These are phyloP conservation scores for Formicarius rufipectus DNA, from an alignment of 2,113 vertebrate genomes.

Conservation along the genomic window DNA sequence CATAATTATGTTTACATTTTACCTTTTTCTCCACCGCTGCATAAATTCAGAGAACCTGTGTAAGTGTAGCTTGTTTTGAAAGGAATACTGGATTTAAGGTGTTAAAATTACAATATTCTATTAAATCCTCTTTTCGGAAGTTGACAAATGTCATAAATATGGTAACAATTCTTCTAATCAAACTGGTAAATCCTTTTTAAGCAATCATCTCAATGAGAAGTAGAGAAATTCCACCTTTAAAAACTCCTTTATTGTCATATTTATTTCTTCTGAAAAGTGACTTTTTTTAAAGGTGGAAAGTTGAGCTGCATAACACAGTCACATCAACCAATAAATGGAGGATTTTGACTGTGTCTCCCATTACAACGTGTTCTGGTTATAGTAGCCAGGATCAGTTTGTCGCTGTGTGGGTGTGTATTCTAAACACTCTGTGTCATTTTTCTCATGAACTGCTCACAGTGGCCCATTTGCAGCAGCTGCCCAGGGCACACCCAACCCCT, in stretches of 20 bases:
- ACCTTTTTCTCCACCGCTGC: neutral
- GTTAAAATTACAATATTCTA: slow-evolving; percentile 21
- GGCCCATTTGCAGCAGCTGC: no score
- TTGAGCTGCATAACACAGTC: neutral
- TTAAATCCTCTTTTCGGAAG: slow-evolving; percentile 22
- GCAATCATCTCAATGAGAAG: neutral
- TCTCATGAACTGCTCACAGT: no score
- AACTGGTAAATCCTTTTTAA: slow-evolving; percentile 8
- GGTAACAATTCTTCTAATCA: slow-evolving; percentile 26
- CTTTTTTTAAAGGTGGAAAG: neutral
- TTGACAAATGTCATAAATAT: neutral
- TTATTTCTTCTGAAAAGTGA: neutral
- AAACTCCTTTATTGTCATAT: neutral
- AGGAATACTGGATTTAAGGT: neutral
- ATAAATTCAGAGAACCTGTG: neutral
- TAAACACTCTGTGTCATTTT: no score
- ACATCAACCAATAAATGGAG: neutral
- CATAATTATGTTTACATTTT: neutral
- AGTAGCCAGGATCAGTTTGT: no score
- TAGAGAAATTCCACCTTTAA: neutral
- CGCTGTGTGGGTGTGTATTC: no score
- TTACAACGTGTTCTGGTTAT: no score
- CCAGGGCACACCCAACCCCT: no score
- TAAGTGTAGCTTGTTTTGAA: neutral
- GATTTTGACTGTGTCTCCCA: neutral